Base-by-base conservation (phyloP, 2,888 invertebrate species). In the Tridacna crocea region DNA sequence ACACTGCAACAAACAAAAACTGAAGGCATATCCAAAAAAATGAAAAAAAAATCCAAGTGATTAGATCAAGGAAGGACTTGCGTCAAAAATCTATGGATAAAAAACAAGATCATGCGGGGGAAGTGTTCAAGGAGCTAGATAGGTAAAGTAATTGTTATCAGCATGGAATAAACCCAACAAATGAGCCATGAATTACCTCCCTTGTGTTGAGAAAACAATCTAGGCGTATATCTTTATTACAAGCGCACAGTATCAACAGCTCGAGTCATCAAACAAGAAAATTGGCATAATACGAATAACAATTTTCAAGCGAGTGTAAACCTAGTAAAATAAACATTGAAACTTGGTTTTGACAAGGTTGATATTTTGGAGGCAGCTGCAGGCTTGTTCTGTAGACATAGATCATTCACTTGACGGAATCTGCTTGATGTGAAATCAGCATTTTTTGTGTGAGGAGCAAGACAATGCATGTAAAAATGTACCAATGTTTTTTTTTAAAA, bases 291-390 rank as follows among this genome's bases (percentile, higher is more conserved):
- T 77, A 80, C 72, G 77, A 83, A 78, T 72, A 78, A 79, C 83
- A 80, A 78, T 80, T 83, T 80, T 60, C 73, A 75, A 70, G 80
- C 77, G 48, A 75, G 75, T 75, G 77, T 78, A 75, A 74, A 72
- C 65, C 75, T 75, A 73, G 68, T 84, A 80, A 80, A 78, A 80
- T 84, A 84, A 84, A 84, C 84, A 84, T 66, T 84, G 80, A 81
- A 84, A 84, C 84, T 79, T 60, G 79, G 78, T 81, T 85, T 83
- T 85, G 85, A 85, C 85, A 85, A 74, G 80, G 70, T 68, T 85
- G 85, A 85, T 85, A 75, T 76, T 65, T 68, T 47, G 24, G 17
- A 11, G 81, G 77, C 85, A 85, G 85, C 85, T 85, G 85, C 60
- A 22, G 10, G 65, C 46, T 22, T 47, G 48, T 51, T 11, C 13